phyloP scores from a whole-genome alignment of 2,888 invertebrate species.

The Elgonia sp. region DNA sequence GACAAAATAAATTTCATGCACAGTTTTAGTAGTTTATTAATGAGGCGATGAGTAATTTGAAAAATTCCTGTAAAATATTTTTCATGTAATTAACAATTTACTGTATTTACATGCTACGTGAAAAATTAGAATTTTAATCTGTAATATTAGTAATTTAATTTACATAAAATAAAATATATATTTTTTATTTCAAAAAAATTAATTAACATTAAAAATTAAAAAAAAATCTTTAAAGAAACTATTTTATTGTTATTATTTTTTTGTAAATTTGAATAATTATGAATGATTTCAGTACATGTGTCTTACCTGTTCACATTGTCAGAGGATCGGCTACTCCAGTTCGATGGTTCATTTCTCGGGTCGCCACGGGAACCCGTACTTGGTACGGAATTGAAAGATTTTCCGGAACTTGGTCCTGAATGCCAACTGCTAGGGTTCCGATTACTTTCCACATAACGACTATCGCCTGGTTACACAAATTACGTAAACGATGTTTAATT shows the following conservation, averaged over 20 bases:
- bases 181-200: too few species aligned
- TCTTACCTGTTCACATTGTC: conserved; percentile 85
- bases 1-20: conserved; percentile 19
- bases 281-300: not conserved
- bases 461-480: conserved; percentile 83
- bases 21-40: not conserved
- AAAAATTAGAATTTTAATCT: too few species aligned
- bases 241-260: too few species aligned
- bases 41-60: too few species aligned
- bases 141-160: too few species aligned
- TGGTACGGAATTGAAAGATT: conserved; percentile 85
- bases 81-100: too few species aligned
- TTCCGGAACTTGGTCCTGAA: conserved; percentile 84
- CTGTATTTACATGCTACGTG: too few species aligned
- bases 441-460: conserved; percentile 85
- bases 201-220: too few species aligned
- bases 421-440: conserved; percentile 85
- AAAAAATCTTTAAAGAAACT: too few species aligned
- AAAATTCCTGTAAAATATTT: too few species aligned
- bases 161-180: too few species aligned
- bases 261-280: not conserved
- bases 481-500: conserved; percentile 58
- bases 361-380: conserved; percentile 84
- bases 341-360: conserved; percentile 84
- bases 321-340: conserved; percentile 85